A percentile compares a stretch with the other conserved stretches of the same genome.
Conservation (phyloP, 1,140 invertebrate species). For the Rhopalosiphum padi region DNA sequence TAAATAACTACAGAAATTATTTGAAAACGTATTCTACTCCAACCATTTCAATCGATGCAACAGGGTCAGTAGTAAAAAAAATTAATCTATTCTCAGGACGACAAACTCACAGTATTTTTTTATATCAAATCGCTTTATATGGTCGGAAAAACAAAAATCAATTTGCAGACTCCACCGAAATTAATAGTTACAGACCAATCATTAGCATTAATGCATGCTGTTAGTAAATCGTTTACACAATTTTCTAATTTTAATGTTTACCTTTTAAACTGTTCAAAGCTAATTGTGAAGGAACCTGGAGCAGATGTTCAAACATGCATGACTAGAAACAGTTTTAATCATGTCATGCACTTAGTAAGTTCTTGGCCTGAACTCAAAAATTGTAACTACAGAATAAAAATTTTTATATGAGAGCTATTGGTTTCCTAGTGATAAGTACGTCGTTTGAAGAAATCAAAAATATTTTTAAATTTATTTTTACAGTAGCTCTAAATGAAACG, state of each 20-base stretch:
- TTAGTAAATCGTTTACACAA: not conserved
- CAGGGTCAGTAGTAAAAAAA: not conserved
- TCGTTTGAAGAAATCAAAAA: not conserved
- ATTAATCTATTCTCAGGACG: not conserved
- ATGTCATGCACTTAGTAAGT: no score
- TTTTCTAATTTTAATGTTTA: not conserved
- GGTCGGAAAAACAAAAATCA: not conserved
- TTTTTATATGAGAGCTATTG: constrained; percentile 12
- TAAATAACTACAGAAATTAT: constrained; percentile 7
- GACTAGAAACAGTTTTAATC: no score
- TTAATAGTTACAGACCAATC: constrained; percentile 8
- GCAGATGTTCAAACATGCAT: not conserved
- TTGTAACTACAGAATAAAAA: not conserved
- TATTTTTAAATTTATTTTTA: not conserved
- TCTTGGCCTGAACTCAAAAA: no score
- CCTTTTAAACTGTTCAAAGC: no score
- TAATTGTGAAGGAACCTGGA: not conserved
- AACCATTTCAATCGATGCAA: not conserved
- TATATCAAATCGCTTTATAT: not conserved
- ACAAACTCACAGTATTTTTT: not conserved
- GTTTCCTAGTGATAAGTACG: no score
- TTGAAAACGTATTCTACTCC: not conserved
- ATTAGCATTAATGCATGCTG: not conserved
- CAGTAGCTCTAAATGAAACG: not conserved
- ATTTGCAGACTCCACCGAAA: not conserved